phyloP scores from a whole-genome alignment of 2,888 invertebrate genomes.

The Melanchra persicariae region DNA sequence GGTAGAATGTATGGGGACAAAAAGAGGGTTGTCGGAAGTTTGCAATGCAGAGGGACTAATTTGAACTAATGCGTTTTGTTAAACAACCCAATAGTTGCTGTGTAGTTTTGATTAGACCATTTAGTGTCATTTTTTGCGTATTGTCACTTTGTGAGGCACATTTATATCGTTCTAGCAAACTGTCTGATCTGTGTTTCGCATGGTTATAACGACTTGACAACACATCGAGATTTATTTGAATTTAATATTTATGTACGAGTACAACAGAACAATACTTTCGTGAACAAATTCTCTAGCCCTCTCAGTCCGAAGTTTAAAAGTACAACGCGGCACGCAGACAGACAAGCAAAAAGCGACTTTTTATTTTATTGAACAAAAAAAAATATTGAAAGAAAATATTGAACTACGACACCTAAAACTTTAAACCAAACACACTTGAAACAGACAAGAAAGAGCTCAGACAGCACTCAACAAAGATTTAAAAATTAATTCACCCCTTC shows the following conservation, averaged over 20 bases:
- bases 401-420: neutral
- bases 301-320: too few relatives aligned
- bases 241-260: too few relatives aligned
- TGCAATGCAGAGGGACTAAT: slow-evolving; percentile 23
- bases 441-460: neutral
- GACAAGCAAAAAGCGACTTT: too few relatives aligned
- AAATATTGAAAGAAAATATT: too few relatives aligned
- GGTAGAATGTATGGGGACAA: slow-evolving; percentile 36
- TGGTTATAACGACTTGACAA: neutral
- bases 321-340: too few relatives aligned
- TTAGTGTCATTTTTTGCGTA: too few relatives aligned
- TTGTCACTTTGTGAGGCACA: too few relatives aligned
- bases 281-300: too few relatives aligned
- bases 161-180: too few relatives aligned
- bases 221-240: too few relatives aligned
- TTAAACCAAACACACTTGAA: neutral
- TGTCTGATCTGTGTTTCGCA: neutral
- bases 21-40: slow-evolving; percentile 27
- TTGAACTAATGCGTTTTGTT: slow-evolving; percentile 36
- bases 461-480: slow-evolving; percentile 32
- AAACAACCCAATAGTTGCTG: neutral
- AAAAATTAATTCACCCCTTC: slow-evolving; percentile 20
- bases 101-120: neutral
- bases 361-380: too few relatives aligned
- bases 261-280: too few relatives aligned